Evolutionary conservation across 2,113 vertebrate species (phyloP).

Genomic region (Phocoena phocoena): DNA sequence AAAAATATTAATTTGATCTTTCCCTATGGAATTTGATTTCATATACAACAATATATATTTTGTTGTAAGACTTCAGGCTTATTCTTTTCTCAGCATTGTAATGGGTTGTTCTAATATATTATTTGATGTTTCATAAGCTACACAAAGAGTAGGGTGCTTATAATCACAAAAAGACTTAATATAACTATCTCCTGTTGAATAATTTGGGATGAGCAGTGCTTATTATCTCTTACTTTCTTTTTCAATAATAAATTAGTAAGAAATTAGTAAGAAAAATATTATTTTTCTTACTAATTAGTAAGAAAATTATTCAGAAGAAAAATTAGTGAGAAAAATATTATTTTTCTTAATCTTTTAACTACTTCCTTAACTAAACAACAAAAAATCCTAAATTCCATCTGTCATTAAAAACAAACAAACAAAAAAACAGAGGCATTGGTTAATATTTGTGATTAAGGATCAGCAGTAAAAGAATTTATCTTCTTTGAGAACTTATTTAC

Average conservation of each 20-base stretch:
- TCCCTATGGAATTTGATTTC: background rate
- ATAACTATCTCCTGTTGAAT: background rate
- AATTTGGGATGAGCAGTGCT: background rate
- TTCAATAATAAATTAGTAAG: background rate
- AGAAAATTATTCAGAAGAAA: background rate
- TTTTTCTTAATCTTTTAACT: background rate
- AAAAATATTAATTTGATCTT: background rate
- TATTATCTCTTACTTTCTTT: background rate
- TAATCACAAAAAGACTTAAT: background rate
- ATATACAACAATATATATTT: background rate
- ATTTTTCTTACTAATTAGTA: background rate
- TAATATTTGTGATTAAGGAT: background rate
- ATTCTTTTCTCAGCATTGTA: background rate
- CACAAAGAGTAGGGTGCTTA: background rate
- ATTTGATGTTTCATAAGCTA: background rate
- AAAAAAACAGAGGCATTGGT: background rate
- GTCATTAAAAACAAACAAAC: background rate
- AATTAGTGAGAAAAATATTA: background rate
- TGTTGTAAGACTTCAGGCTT: background rate
- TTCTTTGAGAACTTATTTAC: background rate
- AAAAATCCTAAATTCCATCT: background rate
- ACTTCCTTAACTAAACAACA: background rate
- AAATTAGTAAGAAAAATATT: background rate
- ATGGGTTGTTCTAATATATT: background rate
- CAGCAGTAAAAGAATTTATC: background rate